phyloP scores from a whole-genome alignment of 2,113 vertebrate species.

The Cinclus cinclus region DNA sequence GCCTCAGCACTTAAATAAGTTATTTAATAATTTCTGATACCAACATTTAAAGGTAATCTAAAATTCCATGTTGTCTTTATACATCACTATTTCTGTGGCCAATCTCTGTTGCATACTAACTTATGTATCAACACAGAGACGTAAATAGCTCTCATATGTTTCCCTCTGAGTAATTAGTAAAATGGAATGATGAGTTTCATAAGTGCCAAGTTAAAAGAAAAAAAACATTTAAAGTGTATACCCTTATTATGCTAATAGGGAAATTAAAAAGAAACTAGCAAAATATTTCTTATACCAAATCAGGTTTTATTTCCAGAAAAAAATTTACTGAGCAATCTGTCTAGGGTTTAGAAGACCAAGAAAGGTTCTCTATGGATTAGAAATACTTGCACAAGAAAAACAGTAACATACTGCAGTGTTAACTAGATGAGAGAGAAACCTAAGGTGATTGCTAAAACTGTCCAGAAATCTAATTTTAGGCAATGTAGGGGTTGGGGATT shows the following conservation, averaged over 20 bases:
- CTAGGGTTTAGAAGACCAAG: not conserved
- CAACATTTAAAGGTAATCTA: not conserved
- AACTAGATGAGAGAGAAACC: not conserved
- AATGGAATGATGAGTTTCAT: not conserved
- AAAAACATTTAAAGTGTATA: not conserved
- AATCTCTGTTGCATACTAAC: not conserved
- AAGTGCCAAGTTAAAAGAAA: not conserved
- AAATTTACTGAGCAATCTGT: not conserved
- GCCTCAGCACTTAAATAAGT: not conserved
- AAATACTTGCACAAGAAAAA: not conserved
- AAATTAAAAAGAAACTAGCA: not conserved
- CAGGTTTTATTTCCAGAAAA: not conserved
- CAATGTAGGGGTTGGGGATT: no score
- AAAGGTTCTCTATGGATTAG: not conserved
- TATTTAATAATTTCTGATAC: not conserved
- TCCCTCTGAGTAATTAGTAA: not conserved
- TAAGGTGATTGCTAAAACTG: not conserved
- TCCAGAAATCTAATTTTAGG: not conserved
- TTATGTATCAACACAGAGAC: not conserved
- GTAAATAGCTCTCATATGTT: not conserved
- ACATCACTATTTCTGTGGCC: not conserved
- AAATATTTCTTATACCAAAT: not conserved
- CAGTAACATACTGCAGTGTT: not conserved
- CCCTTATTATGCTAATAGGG: not conserved
- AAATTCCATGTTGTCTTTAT: not conserved